Evolutionary conservation across 2,113 vertebrate species (phyloP).

Genomic region (Thamnophis sirtalis): DNA sequence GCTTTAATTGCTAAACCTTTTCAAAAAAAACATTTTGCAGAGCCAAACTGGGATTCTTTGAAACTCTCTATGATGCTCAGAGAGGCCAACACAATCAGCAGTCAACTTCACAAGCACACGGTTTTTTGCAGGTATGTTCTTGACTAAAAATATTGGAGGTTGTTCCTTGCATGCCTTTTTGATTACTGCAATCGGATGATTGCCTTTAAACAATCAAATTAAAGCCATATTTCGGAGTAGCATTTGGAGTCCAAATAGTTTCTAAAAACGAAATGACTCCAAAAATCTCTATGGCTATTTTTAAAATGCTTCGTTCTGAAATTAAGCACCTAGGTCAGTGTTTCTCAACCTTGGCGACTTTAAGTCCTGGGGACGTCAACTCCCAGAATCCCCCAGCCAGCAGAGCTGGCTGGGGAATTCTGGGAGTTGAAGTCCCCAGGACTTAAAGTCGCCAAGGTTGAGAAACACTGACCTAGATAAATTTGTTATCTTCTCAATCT

Average conservation of each 20-base stretch:
- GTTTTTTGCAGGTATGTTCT: slow-evolving; percentile 82
- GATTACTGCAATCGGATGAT: neutral
- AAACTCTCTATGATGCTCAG: slow-evolving; percentile 93
- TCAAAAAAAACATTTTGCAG: slow-evolving; percentile 54
- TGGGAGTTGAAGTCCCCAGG: no score
- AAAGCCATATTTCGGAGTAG: neutral
- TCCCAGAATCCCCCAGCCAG: no score
- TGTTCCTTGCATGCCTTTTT: neutral
- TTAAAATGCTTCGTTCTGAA: neutral
- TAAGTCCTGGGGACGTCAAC: no score
- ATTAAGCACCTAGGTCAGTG: neutral
- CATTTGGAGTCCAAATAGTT: neutral
- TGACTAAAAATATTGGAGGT: neutral
- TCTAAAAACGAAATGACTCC: neutral
- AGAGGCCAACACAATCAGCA: slow-evolving; percentile 89
- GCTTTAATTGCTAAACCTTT: neutral
- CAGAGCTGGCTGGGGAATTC: no score
- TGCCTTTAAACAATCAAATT: neutral
- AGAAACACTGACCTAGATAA: no score
- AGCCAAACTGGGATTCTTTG: slow-evolving; percentile 85
- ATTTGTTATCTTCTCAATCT: neutral
- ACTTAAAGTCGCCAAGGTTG: no score
- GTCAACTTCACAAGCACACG: slow-evolving; percentile 75
- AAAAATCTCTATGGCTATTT: neutral
- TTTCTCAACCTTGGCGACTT: no score